phyloP scores from a whole-genome alignment of 1,140 invertebrate species.

The Drosophila quadrilineata region DNA sequence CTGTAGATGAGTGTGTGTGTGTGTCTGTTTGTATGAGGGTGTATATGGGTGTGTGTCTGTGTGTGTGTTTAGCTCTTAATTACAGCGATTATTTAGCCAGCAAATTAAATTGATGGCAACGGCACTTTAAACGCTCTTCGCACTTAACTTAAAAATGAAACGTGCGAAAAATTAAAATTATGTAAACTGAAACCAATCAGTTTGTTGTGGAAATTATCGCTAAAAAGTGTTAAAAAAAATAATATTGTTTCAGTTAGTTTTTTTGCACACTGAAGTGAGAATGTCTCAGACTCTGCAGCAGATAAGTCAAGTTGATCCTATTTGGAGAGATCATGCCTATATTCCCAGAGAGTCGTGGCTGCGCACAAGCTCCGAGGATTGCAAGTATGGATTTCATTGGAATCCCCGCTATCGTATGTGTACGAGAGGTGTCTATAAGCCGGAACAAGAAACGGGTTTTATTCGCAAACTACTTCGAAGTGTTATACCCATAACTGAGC shows the following conservation, averaged over 20 bases:
- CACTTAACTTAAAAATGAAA: neutral
- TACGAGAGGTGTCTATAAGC: neutral
- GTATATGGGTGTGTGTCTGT: slow-evolving; percentile 13
- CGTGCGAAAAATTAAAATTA: too few relatives aligned
- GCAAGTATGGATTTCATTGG: neutral
- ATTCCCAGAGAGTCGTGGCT: neutral
- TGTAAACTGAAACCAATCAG: too few relatives aligned
- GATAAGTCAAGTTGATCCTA: too few relatives aligned
- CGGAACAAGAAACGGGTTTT: neutral
- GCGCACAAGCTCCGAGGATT: neutral
- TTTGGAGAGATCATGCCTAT: neutral
- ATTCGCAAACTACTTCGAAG: neutral
- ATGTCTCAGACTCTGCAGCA: too few relatives aligned
- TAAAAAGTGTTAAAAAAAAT: too few relatives aligned
- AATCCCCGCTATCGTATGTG: neutral
- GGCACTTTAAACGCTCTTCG: slow-evolving; percentile 13
- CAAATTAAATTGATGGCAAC: slow-evolving; percentile 34
- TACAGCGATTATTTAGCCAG: slow-evolving; percentile 48
- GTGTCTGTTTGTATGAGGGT: slow-evolving; percentile 12
- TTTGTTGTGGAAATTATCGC: too few relatives aligned
- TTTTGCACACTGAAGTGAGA: too few relatives aligned
- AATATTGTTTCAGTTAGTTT: too few relatives aligned
- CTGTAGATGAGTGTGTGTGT: neutral
- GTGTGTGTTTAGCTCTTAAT: slow-evolving; percentile 36
- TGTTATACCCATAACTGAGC: neutral